phyloP scores from a whole-genome alignment of 2,888 invertebrate species.

The Schizaphis graminum region DNA sequence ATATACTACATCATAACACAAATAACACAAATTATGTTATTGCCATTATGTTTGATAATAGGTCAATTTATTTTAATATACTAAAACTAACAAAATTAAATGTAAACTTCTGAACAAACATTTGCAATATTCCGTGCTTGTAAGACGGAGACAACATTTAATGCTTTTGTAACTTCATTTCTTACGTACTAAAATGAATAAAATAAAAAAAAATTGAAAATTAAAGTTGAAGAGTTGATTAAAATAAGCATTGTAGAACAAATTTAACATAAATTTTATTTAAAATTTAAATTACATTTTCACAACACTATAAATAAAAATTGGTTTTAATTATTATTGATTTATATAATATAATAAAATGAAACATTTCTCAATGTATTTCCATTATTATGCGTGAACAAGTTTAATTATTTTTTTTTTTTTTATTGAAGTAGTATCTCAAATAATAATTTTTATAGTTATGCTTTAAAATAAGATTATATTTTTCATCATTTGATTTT shows the following conservation, averaged over 20 bases:
- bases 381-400: not conserved
- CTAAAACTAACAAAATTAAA: not conserved
- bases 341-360: not conserved
- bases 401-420: not conserved
- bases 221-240: not conserved
- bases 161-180: not conserved
- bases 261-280: not conserved
- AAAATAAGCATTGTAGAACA: not conserved
- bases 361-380: not conserved
- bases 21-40: not conserved
- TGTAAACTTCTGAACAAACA: not conserved
- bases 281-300: not conserved
- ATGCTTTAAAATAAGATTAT: not conserved
- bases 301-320: not conserved
- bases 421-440: not conserved
- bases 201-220: not conserved
- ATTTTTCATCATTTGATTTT: not conserved
- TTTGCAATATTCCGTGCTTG: not conserved
- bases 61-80: not conserved
- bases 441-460: not conserved
- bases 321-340: not conserved
- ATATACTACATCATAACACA: not conserved
- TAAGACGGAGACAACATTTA: not conserved
- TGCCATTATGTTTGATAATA: not conserved
- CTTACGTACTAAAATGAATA: not conserved